Base-by-base conservation (phyloP, 2,797 vertebrate genomes). In the Nannoperca obscura region DNA sequence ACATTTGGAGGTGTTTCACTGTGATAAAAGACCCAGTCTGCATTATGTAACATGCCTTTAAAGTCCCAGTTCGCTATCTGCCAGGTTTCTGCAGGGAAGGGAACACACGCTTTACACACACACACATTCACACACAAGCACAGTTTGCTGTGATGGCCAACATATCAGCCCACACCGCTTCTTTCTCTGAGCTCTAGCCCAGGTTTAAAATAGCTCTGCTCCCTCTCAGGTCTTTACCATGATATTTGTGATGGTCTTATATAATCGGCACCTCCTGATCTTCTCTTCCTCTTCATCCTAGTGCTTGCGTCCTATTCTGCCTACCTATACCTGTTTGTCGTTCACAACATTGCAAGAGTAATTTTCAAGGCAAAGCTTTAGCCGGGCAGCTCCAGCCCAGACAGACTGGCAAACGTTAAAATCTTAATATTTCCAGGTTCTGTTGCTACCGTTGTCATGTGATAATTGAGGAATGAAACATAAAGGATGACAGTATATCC, bases 181-280 rank as follows among this genome's bases (percentile, higher is more conserved):
- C 73, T 82, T 78, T 83, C 80, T 89, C 76, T 89, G 85, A 89
- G 86, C 87, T 85, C 32, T 4, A 86, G 78, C 73, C 82, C 22
- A 22, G 87, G 86, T 90, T 90, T 90, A 90, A 92, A 92, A 92
- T 92, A 91, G 86, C 78, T 88, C 66, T 0, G 27, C 81, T 90
- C 80, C 79, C 85, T 90, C 85, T 84, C 78, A 79, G 81, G 80
- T 87, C 74, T 86, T 84, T 78, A 88, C 74, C 89, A 84, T 83
- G 70, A 89, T 91, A 83, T 91, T 82, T 88, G 89, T 86, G 80
- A 79, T 74, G 76, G 68, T 82, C 74, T 92, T 92, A 89, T 62
- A 40, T 91, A 92, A 90, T 84, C 66, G 2, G 40, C 83, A 83
- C 82, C 81, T 89, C 69, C 74, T 76, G 81, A 83, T 82, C 88